phyloP scores from a whole-genome alignment of 2,888 invertebrate species.

The Andrena dorsata region DNA sequence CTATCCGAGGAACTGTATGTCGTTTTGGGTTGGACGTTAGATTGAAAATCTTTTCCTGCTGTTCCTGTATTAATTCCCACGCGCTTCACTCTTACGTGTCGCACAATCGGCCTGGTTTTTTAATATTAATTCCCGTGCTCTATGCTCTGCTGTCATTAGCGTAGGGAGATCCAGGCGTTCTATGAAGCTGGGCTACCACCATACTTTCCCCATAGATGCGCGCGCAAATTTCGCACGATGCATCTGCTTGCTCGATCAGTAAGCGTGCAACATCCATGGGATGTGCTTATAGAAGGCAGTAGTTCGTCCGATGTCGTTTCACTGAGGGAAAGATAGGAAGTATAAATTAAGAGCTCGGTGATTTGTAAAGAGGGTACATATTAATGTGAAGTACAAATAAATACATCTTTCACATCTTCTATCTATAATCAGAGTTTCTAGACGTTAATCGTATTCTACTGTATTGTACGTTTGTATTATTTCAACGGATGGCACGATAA shows the following conservation, averaged over 20 bases:
- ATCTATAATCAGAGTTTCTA: not conserved
- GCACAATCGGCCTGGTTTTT: no score
- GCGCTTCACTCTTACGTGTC: no score
- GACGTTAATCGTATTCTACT: not conserved
- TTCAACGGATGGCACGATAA: not conserved
- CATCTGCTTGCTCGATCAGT: not conserved
- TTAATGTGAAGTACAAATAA: not conserved
- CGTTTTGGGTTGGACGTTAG: no score
- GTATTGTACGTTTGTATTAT: not conserved
- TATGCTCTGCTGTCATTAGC: not conserved
- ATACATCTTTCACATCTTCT: not conserved
- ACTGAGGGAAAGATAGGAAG: no score
- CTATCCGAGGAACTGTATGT: no score
- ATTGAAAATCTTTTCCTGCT: no score
- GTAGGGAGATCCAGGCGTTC: no score
- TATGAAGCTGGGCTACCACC: not conserved
- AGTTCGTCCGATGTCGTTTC: not conserved
- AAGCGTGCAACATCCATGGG: not conserved
- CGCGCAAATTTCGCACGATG: conserved; percentile 14
- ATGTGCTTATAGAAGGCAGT: not conserved
- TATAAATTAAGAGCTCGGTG: no score
- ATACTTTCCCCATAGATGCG: conserved; percentile 23
- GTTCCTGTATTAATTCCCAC: no score
- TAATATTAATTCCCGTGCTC: not conserved
- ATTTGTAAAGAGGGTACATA: no score